Evolutionary conservation across 2,113 vertebrate genomes (phyloP).

Genomic region (Percopsis transmontana): DNA sequence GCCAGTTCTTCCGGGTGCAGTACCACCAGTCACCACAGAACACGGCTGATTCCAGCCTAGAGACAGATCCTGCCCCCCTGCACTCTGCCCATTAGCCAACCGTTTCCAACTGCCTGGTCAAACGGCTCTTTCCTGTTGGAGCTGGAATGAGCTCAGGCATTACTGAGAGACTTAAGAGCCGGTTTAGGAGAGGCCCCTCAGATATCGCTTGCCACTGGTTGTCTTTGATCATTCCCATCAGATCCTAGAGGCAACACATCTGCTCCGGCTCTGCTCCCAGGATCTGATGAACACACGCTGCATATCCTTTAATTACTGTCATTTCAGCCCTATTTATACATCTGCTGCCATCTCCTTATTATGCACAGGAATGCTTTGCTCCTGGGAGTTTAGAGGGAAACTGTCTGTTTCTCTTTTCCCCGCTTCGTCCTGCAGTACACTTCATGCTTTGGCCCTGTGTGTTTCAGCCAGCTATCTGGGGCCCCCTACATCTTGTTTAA

Average conservation of each 20-base stretch:
- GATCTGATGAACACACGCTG: slow-evolving; percentile 55
- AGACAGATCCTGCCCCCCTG: no score
- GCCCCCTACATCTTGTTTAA: slow-evolving; percentile 62
- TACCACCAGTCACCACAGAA: no score
- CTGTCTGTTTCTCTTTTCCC: background rate
- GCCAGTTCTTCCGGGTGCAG: no score
- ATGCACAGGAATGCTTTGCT: slow-evolving; percentile 52
- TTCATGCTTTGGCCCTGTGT: slow-evolving; percentile 46
- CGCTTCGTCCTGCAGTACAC: background rate
- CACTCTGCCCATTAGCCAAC: background rate
- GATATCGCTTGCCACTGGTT: slow-evolving; percentile 51
- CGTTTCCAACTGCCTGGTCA: slow-evolving; percentile 14
- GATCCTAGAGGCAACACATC: slow-evolving; percentile 69
- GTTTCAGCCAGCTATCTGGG: slow-evolving; percentile 49
- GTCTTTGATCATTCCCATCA: slow-evolving; percentile 62
- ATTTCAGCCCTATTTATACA: slow-evolving; percentile 58
- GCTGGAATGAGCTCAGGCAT: slow-evolving; percentile 16
- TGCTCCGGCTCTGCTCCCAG: slow-evolving; percentile 61
- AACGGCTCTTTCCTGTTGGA: slow-evolving; percentile 27
- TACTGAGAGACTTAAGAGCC: slow-evolving; percentile 22
- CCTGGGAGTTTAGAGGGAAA: slow-evolving; percentile 33
- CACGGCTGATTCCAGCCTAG: no score
- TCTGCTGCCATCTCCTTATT: slow-evolving; percentile 45
- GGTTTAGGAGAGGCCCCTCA: slow-evolving; percentile 37
- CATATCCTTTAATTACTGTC: slow-evolving; percentile 70